phyloP scores from a whole-genome alignment of 2,113 vertebrate species.

The Xyrauchen texanus region DNA sequence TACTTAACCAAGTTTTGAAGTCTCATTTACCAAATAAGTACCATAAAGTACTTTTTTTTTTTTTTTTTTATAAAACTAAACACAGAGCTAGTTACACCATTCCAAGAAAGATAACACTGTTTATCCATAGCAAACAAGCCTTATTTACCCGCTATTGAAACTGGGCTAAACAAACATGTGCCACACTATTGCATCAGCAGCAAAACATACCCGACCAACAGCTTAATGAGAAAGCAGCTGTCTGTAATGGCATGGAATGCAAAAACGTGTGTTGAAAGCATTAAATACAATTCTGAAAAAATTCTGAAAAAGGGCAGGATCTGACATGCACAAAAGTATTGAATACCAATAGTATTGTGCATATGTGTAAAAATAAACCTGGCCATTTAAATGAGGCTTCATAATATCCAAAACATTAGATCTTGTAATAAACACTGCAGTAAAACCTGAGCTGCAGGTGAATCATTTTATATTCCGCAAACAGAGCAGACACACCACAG shows the following conservation, averaged over 20 bases:
- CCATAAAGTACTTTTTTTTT: too few species aligned
- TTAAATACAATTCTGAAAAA: background rate
- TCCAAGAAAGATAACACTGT: slow-evolving; percentile 7
- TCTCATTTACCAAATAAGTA: background rate
- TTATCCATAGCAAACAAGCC: slow-evolving; percentile 2
- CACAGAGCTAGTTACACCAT: slow-evolving; percentile 19
- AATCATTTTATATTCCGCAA: background rate
- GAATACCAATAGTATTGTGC: background rate
- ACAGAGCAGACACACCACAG: background rate
- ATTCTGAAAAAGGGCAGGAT: background rate
- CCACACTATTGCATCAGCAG: background rate
- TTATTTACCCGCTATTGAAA: background rate
- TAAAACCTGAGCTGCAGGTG: background rate
- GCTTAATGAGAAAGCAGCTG: slow-evolving; percentile 12
- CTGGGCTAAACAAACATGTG: background rate
- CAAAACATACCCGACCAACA: slow-evolving; percentile 9
- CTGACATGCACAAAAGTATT: background rate
- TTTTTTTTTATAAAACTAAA: background rate
- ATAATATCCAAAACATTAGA: background rate
- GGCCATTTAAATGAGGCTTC: background rate
- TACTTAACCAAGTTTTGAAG: background rate
- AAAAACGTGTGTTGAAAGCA: background rate
- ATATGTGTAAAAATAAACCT: background rate
- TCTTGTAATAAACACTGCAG: background rate
- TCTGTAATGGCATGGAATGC: background rate